Evolutionary conservation across 64 coral and sea anemone genomes (phyloP).

Genomic region (Actinia equina): DNA sequence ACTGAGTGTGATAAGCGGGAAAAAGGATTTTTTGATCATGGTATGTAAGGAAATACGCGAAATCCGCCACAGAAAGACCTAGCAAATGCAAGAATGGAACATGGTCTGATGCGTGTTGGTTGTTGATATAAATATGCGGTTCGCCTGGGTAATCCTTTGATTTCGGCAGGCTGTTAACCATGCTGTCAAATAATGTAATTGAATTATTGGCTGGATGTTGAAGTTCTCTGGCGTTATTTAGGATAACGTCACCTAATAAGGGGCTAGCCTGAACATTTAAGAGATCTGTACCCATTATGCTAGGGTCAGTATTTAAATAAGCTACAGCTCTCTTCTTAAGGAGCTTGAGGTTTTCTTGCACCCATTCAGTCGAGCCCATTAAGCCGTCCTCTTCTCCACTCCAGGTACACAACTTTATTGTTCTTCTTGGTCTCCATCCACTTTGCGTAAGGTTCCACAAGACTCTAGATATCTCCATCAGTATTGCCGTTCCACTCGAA

Average conservation of each 20-base stretch:
- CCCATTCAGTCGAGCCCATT: conserved; percentile 45
- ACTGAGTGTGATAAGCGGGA: too few species aligned
- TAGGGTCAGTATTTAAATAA: conserved; percentile 47
- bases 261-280: conserved; percentile 24
- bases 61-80: too few species aligned
- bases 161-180: too few species aligned
- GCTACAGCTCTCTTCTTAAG: conserved; percentile 35
- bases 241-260: conserved; percentile 20
- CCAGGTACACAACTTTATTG: conserved; percentile 54
- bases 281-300: conserved; percentile 1
- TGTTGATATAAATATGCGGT: too few species aligned
- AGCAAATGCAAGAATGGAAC: too few species aligned
- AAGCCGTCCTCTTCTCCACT: conserved; percentile 38
- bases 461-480: conserved; percentile 54
- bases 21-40: too few species aligned
- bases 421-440: conserved; percentile 48
- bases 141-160: too few species aligned
- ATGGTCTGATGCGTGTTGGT: too few species aligned
- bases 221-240: conserved; percentile 23
- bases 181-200: too few species aligned
- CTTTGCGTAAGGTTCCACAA: conserved; percentile 14
- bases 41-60: too few species aligned
- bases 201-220: not conserved
- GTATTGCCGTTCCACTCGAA: conserved; percentile 45
- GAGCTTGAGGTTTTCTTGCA: conserved; percentile 36